Evolutionary conservation across 2,797 vertebrate species (phyloP), one percentile per base, ranked within the genome.

Genomic region (Rhinophrynus dorsalis): DNA sequence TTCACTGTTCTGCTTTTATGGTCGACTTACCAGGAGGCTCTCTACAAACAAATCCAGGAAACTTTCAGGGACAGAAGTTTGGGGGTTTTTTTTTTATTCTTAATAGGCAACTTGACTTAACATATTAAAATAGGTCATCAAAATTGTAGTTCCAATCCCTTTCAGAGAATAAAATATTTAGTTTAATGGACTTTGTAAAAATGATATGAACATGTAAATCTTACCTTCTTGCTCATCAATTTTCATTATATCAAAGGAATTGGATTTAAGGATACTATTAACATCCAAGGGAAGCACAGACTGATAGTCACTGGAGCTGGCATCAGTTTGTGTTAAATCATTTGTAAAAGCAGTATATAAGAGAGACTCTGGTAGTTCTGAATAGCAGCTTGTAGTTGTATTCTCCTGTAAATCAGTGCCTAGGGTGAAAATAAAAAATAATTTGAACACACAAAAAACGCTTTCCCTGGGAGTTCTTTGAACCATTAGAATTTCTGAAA

Each of bases 211-310:
- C 68, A 30, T 5, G 18, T 66, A 30, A 8, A 40, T 35, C 80
- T 78, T 80, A 94, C 92, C 93, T 63, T 89, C 77, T 75, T 87
- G 68, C 51, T 92, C 88, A 1, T 94, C 92, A 33, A 82, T 85
- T 81, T 91, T 94, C 80, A 86, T 76, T 45, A 89, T 82, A 51
- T 93, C 93, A 32, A 80, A 90, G 8, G 87, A 47, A 50, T 76
- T 91, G 56, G 90, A 82, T 77, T 90, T 91, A 60, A 95, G 84
- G 77, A 94, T 86, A 78, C 86, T 90, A 80, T 81, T 85, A 71
- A 93, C 77, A 2, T 94, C 94, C 79, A 94, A 50, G 5, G 84
- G 81, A 73, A 85, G 82, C 42, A 91, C 79, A 12, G 89, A 77
- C 73, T 90, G 90, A 74, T 92, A 89, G 51, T 91, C 90, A n/a